Evolutionary conservation across 2,797 vertebrate genomes (phyloP), one percentile per base, ranked within the genome.

Genomic region (Notolabrus celidotus): DNA sequence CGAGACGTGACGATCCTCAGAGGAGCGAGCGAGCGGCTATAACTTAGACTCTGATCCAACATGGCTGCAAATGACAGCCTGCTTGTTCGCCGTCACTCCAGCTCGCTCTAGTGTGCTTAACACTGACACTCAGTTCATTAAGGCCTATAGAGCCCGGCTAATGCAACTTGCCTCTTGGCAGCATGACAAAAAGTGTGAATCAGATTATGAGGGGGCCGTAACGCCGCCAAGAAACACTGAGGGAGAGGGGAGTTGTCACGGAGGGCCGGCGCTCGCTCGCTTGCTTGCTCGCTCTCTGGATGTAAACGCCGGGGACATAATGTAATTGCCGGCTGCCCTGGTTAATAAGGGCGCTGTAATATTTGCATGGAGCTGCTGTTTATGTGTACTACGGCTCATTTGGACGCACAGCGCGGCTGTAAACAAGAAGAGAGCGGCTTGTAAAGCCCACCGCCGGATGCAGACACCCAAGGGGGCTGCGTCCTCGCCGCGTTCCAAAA

Each of bases 181-280:
- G 87, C 77, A 12, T 87, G 91, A 92, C 89, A 92, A 79, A 84
- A 89, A 75, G 85, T 67, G 89, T 89, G 88, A 92, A 92, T 91
- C 88, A 91, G 91, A 93, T 93, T 92, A 92, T 79, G 86, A 88
- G 83, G 74, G n/a, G 75, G 75, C 86, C 77, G 63, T 74, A 74
- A 78, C 62, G 60, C 71, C 25, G 89, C 90, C 90, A 90, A 91
- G 85, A 90, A 90, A 85, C 79, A 73, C 60, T 34, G 74, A 70
- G 85, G 77, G 81, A 43, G 65, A 79, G 77, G 54, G 67, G 78
- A 89, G 85, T 80, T 77, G 84, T 88, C 84, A 86, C 83, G 47
- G 55, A 70, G 76, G 67, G 50, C 69, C 25, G 23, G 38, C 67
- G 56, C 83, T 59, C 19, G 75, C 82, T 78, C 20, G 22, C 45